These are phyloP conservation scores for Noctilio leporinus DNA, from an alignment of 2,113 vertebrate genomes.

Conservation along the genomic window DNA sequence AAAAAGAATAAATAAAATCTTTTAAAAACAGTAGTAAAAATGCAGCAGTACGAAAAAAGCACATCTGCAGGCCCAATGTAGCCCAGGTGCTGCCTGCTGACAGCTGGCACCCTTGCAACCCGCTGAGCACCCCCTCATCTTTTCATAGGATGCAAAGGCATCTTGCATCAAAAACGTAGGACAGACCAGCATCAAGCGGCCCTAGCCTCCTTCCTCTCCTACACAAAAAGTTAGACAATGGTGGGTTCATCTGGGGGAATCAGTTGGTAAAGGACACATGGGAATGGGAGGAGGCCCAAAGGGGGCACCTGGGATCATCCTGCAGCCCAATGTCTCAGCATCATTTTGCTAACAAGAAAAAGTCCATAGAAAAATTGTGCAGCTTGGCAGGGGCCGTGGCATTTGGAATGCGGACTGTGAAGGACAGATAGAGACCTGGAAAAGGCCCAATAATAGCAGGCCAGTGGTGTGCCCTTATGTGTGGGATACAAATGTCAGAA, in stretches of 20 bases:
- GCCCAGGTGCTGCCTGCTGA: background rate
- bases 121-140: accelerated
- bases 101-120: background rate
- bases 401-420: background rate
- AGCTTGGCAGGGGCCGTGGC: background rate
- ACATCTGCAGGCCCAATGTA: background rate
- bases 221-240: background rate
- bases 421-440: background rate
- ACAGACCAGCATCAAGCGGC: background rate
- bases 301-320: background rate
- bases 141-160: background rate
- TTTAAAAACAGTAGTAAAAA: too few relatives aligned
- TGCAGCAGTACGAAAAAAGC: background rate
- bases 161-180: background rate
- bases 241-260: background rate
- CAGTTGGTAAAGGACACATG: background rate
- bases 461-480: background rate
- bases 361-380: background rate
- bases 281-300: background rate
- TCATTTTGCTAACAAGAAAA: background rate
- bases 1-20: too few relatives aligned
- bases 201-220: background rate
- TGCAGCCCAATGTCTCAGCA: background rate
- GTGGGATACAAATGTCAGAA: background rate
- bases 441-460: background rate